A percentile compares a stretch with the other conserved stretches of the same genome.
Conservation (phyloP, 2,888 invertebrate species). For the Xylophagus ater region DNA sequence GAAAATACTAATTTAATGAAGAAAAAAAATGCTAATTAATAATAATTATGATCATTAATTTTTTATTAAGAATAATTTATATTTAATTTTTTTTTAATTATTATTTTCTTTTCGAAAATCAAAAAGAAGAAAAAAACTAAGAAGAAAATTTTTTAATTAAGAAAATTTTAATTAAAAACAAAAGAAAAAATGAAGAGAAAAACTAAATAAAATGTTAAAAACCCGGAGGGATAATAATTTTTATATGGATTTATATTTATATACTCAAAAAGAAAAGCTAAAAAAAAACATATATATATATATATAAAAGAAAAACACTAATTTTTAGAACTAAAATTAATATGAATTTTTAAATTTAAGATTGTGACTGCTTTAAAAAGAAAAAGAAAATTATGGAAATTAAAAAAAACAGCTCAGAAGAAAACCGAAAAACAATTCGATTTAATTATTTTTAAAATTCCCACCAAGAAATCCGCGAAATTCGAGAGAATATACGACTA, state of each 20-base stretch:
- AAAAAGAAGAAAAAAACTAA: slow-evolving; percentile 6
- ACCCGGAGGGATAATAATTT: slow-evolving; percentile 20
- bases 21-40: background rate
- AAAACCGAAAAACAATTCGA: slow-evolving; percentile 5
- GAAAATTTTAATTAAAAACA: background rate
- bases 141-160: background rate
- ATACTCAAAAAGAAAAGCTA: no score
- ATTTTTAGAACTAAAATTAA: slow-evolving; percentile 3
- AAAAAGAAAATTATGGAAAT: background rate
- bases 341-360: slow-evolving; percentile 7
- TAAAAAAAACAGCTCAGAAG: slow-evolving; percentile 1
- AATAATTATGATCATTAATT: no score
- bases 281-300: slow-evolving; percentile 6
- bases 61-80: no score
- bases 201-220: no score
- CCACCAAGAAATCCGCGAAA: no score
- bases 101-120: no score
- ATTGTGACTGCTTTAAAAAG: no score
- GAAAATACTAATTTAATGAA: background rate
- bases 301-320: slow-evolving; percentile 6
- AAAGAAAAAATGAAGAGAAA: slow-evolving; percentile 4
- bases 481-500: no score
- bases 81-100: no score
- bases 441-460: no score
- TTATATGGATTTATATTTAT: slow-evolving; percentile 19